A percentile compares a stretch with the other conserved stretches of the same genome.
Conservation (phyloP, 2,888 invertebrate species). For the Dasypolia templi region DNA sequence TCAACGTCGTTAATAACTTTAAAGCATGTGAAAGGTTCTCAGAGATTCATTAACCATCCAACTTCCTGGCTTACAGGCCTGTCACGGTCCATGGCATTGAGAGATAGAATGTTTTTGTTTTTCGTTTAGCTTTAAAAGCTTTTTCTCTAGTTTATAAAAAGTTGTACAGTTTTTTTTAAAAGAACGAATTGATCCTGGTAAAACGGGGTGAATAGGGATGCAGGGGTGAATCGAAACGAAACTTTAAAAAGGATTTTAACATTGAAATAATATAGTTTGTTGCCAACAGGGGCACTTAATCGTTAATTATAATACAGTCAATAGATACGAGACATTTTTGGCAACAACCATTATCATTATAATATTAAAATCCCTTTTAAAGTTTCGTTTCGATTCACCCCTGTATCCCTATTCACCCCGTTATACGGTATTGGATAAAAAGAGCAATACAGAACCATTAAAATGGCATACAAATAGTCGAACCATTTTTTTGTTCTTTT, state of each 20-base stretch:
- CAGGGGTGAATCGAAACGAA: too few species aligned
- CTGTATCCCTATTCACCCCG: too few species aligned
- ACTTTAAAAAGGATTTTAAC: too few species aligned
- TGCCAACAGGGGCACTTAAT: too few species aligned
- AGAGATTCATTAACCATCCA: neutral
- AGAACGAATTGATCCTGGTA: neutral
- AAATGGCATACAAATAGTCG: neutral
- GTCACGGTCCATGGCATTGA: too few species aligned
- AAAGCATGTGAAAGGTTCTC: neutral
- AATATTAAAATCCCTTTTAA: too few species aligned
- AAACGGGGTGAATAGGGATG: too few species aligned
- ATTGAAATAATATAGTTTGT: too few species aligned
- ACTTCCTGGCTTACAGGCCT: neutral
- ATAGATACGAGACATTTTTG: too few species aligned
- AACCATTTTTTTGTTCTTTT: constrained; percentile 1
- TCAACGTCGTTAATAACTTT: neutral
- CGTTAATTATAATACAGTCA: too few species aligned
- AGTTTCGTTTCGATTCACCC: too few species aligned
- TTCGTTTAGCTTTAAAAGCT: neutral
- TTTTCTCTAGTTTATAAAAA: neutral
- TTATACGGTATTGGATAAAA: neutral
- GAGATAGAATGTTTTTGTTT: neutral
- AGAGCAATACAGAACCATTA: neutral
- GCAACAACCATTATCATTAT: too few species aligned
- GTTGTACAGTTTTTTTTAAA: neutral